These are phyloP conservation scores for Campopleginae sp. DNA, from an alignment of 2,888 invertebrate species.

Conservation along the genomic window DNA sequence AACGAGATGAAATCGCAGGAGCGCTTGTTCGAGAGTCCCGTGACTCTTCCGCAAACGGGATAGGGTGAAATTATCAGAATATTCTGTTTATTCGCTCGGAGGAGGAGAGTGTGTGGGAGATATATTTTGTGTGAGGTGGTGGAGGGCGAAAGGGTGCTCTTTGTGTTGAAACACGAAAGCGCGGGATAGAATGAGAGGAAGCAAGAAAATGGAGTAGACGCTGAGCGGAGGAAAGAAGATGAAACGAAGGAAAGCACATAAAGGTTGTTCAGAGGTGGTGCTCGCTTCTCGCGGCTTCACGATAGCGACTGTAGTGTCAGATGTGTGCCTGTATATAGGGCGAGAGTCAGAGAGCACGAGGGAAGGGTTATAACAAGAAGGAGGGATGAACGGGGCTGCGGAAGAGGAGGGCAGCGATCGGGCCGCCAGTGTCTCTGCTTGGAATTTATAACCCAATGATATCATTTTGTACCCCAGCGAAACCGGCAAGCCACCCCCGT, in stretches of 20 bases:
- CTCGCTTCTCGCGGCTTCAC: conserved; percentile 55
- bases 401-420: conserved; percentile 76
- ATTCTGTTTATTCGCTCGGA: conserved; percentile 81
- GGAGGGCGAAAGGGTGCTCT: conserved; percentile 68
- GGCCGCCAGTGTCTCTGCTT: conserved; percentile 82
- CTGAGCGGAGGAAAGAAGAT: conserved; percentile 86
- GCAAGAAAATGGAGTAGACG: conserved; percentile 75
- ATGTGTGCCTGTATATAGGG: conserved; percentile 32
- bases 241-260: conserved; percentile 79
- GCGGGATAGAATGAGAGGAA: conserved; percentile 84
- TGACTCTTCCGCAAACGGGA: conserved; percentile 66
- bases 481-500: conserved; percentile 80
- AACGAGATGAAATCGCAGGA: conserved; percentile 59
- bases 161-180: conserved; percentile 81
- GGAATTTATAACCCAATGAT: conserved; percentile 84
- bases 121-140: conserved; percentile 59
- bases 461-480: conserved; percentile 83
- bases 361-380: conserved; percentile 78
- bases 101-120: conserved; percentile 53
- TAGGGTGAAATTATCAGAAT: conserved; percentile 81
- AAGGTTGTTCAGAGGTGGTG: conserved; percentile 64
- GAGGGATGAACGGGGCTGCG: conserved; percentile 68
- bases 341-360: conserved; percentile 72
- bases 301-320: conserved; percentile 41
- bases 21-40: conserved; percentile 57